A percentile compares a stretch with the other conserved stretches of the same genome.
These are phyloP conservation scores for Gavia stellata DNA, from an alignment of 2,113 vertebrate species.

Conservation along the genomic window DNA sequence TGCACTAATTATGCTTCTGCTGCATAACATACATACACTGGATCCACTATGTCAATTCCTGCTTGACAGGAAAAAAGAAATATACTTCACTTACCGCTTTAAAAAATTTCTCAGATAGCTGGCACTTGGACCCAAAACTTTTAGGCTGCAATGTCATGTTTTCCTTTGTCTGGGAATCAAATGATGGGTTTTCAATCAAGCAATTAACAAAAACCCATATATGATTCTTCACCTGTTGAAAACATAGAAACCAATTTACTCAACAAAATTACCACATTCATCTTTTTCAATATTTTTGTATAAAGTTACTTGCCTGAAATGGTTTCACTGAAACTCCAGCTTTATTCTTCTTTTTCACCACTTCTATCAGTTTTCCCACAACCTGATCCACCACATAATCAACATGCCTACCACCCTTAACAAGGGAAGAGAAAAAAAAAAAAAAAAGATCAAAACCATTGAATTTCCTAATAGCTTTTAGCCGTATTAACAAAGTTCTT, in stretches of 20 bases:
- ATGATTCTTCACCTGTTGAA: conserved; percentile 94
- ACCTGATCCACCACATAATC: conserved; percentile 99
- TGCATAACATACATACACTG: background rate
- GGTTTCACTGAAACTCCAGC: conserved; percentile 97
- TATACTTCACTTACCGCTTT: conserved; percentile 82
- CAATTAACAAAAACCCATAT: conserved; percentile 99
- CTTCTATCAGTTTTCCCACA: conserved; percentile 94
- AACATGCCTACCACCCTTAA: conserved; percentile 92
- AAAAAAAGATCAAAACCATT: background rate
- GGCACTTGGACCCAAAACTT: conserved; percentile 96
- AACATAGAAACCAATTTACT: background rate
- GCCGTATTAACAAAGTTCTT: background rate
- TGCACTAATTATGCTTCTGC: background rate
- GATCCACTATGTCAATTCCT: background rate
- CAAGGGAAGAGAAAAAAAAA: background rate
- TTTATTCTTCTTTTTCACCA: conserved; percentile 99
- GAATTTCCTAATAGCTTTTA: background rate
- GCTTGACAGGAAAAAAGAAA: background rate
- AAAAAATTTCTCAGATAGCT: conserved; percentile 93
- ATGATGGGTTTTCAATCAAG: conserved; percentile 95
- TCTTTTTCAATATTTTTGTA: background rate
- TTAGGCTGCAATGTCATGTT: conserved; percentile 98
- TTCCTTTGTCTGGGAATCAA: conserved; percentile 99
- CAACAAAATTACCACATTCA: background rate
- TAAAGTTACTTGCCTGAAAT: conserved; percentile 85